Percentiles rank a stretch among this genome's conserved stretches.
Evolutionary conservation across 2,797 vertebrate genomes (phyloP).

Genomic region (Leuciscus waleckii): DNA sequence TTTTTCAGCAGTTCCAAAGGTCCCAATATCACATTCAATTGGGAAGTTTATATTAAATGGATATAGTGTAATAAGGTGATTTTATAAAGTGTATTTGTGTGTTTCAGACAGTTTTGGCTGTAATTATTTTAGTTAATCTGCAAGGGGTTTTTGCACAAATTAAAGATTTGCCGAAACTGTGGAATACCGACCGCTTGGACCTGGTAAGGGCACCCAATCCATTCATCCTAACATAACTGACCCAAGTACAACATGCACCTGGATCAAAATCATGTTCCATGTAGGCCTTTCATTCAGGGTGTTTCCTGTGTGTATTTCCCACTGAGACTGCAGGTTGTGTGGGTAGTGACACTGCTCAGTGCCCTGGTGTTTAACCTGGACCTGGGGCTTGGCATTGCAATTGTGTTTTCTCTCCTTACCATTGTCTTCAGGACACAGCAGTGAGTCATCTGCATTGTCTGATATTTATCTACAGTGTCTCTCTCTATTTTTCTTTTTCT

Average conservation of each 20-base stretch:
- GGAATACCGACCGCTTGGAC: conserved; percentile 88
- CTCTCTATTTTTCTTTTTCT: neutral
- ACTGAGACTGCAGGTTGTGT: conserved; percentile 77
- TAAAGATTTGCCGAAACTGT: conserved; percentile 83
- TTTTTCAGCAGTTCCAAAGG: conserved; percentile 89
- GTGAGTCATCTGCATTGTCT: conserved; percentile 74
- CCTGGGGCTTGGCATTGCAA: conserved; percentile 80
- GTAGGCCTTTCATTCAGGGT: conserved; percentile 1
- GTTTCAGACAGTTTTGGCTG: conserved; percentile 85
- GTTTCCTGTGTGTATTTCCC: conserved; percentile 32
- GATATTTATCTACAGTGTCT: neutral
- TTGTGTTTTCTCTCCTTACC: conserved; percentile 80
- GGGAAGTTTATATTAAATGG: neutral
- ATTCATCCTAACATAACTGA: conserved; percentile 16
- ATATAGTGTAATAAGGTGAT: neutral
- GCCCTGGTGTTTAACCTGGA: conserved; percentile 86
- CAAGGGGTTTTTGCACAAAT: conserved; percentile 88
- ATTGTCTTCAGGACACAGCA: conserved; percentile 86
- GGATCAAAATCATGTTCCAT: neutral
- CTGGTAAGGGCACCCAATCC: conserved; percentile 75
- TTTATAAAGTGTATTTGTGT: conserved; percentile 3
- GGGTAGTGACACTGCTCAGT: conserved; percentile 82
- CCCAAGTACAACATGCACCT: neutral
- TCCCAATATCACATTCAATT: conserved; percentile 57
- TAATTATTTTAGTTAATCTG: conserved; percentile 89